These are phyloP conservation scores for Andrena haemorrhoa DNA, from an alignment of 2,888 invertebrate genomes.

Conservation along the genomic window DNA sequence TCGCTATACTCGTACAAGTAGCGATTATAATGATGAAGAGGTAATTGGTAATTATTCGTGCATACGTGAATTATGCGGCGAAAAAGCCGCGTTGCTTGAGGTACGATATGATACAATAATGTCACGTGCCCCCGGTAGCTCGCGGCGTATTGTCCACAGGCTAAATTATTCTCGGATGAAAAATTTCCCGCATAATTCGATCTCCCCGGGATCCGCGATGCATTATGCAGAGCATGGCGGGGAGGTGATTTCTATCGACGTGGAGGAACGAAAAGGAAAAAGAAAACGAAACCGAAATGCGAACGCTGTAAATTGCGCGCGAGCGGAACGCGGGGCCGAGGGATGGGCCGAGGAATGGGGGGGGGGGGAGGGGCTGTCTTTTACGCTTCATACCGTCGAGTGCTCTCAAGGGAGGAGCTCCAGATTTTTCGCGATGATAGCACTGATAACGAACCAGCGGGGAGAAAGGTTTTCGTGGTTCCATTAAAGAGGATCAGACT, in stretches of 20 bases:
- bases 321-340: conserved; percentile 5
- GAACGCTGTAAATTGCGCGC: conserved; percentile 5
- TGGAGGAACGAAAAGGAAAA: neutral
- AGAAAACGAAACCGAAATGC: neutral
- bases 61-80: neutral
- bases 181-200: conserved; percentile 35
- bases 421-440: conserved; percentile 32
- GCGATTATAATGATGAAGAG: neutral
- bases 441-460: conserved; percentile 34
- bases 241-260: neutral
- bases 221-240: conserved; percentile 26
- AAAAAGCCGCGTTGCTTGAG: neutral
- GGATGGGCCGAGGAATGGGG: neutral
- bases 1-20: neutral
- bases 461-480: conserved; percentile 44
- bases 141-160: neutral
- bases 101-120: neutral
- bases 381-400: conserved; percentile 16
- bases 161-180: conserved; percentile 19
- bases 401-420: conserved; percentile 11
- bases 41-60: neutral
- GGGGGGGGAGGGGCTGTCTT: too few species aligned
- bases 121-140: neutral
- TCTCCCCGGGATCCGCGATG: neutral
- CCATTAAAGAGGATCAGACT: conserved; percentile 49